Evolutionary conservation across 2,113 vertebrate species (phyloP).

Genomic region (Brachyistius frenatus): DNA sequence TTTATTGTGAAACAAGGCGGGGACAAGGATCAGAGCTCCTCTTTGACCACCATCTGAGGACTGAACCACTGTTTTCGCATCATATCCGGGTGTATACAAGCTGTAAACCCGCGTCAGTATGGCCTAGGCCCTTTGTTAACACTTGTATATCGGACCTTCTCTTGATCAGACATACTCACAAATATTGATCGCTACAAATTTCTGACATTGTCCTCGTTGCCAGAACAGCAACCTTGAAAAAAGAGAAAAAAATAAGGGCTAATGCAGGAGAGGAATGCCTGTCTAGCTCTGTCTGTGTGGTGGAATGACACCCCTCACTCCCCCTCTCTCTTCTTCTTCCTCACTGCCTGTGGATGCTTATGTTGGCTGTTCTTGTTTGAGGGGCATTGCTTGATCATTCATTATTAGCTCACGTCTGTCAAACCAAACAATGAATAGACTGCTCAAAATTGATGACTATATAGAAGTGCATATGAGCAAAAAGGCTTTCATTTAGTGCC

Average conservation of each 20-base stretch:
- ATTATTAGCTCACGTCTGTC: constrained; percentile 89
- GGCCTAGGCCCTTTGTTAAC: constrained; percentile 78
- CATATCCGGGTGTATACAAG: constrained; percentile 79
- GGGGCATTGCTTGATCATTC: constrained; percentile 87
- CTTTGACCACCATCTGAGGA: constrained; percentile 71
- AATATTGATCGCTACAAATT: constrained; percentile 82
- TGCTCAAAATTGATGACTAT: constrained; percentile 89
- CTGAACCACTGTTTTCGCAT: constrained; percentile 78
- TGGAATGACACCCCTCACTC: constrained; percentile 45
- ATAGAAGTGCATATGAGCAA: constrained; percentile 91
- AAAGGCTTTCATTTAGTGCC: constrained; percentile 91
- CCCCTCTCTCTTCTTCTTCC: background rate
- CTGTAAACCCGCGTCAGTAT: constrained; percentile 73
- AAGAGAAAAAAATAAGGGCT: constrained; percentile 60
- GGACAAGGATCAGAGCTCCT: constrained; percentile 80
- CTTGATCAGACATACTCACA: constrained; percentile 71
- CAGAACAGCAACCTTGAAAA: constrained; percentile 70
- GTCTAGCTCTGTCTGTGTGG: constrained; percentile 44
- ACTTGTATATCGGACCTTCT: constrained; percentile 76
- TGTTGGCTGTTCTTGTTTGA: constrained; percentile 70
- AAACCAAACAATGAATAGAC: constrained; percentile 90
- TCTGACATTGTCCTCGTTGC: constrained; percentile 68
- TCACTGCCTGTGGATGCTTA: constrained; percentile 48
- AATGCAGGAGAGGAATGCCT: constrained; percentile 57
- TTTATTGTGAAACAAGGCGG: constrained; percentile 81